Base-by-base conservation (phyloP, 2,888 invertebrate species). In the Proisotoma minuta region DNA sequence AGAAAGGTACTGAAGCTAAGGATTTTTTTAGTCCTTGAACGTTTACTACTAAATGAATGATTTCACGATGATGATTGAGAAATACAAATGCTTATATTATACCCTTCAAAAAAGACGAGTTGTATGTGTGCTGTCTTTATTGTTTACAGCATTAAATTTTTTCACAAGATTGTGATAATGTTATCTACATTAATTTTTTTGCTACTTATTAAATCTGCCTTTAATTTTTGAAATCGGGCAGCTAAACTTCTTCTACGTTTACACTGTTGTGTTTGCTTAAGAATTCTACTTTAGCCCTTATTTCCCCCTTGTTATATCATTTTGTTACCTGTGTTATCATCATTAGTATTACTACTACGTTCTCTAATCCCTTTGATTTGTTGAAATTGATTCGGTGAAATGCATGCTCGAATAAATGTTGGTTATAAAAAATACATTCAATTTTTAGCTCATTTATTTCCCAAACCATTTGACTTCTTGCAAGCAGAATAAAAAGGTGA, bases 131-230 rank as follows among this genome's bases (percentile, higher is more conserved):
- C 15, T 5, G 20, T 4, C 34, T 15, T 43, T 20, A 43, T 43
- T 15, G 20, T 12, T 43, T 43, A 43, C 43, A n/a, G 43, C 43
- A 43, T 43, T 43, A 43, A 43, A 43, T 43, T 43, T n/a, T n/a
- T 43, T 43, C 43, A 15, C 43, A 43, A 43, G 18, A 43, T 43
- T 43, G 43, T 43, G 43, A 43, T 43, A 43, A 43, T 43, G 43
- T 43, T 43, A 43, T 20, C 43, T 43, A 18, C 20, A 43, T n/a
- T 43, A 43, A 43, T 43, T 43, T 43, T n/a, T n/a, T 43, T 43
- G 43, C 43, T 43, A 43, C 43, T 43, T 43, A 43, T 43, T 43
- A 43, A n/a, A 5, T 43, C 43, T 43, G 43, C 18, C 18, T 43
- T 12, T 34, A 15, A 10, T 34, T 34, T 34, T 34, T 12, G 43